Conservation (phyloP, 2,113 vertebrate species). For the Bos indicus region DNA sequence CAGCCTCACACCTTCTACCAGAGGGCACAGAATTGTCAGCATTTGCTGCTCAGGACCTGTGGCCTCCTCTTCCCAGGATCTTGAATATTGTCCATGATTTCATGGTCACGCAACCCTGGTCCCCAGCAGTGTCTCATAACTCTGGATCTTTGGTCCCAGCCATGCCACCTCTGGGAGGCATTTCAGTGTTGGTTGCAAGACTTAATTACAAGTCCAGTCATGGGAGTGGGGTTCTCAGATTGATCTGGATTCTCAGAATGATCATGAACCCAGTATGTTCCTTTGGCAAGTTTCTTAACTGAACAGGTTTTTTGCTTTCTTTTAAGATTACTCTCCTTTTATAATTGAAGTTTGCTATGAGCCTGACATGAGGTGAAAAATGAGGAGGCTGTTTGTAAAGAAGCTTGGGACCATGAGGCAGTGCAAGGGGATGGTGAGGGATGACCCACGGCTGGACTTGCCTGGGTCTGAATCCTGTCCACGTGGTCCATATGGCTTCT, state of each 20-base stretch:
- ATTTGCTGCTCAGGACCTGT: neutral
- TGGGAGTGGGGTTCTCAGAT: neutral
- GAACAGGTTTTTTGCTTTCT: neutral
- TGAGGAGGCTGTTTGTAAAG: neutral
- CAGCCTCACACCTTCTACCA: rapidly evolving
- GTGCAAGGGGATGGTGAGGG: neutral
- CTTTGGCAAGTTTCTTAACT: neutral
- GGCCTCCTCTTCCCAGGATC: neutral
- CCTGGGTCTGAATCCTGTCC: neutral
- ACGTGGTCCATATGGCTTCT: too few relatives aligned
- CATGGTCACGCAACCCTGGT: neutral
- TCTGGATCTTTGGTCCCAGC: neutral
- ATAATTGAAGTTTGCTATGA: neutral
- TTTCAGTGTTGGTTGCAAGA: neutral
- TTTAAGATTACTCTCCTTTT: neutral
- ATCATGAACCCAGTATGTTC: neutral
- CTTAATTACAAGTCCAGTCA: rapidly evolving
- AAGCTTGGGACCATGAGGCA: neutral
- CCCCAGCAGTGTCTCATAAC: neutral
- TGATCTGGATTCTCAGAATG: neutral
- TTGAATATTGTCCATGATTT: neutral
- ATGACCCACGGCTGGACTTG: neutral
- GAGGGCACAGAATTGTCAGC: rapidly evolving
- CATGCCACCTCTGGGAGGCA: neutral
- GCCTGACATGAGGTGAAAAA: neutral